phyloP scores from a whole-genome alignment of 2,888 invertebrate genomes.

The Branchellion lobata region DNA sequence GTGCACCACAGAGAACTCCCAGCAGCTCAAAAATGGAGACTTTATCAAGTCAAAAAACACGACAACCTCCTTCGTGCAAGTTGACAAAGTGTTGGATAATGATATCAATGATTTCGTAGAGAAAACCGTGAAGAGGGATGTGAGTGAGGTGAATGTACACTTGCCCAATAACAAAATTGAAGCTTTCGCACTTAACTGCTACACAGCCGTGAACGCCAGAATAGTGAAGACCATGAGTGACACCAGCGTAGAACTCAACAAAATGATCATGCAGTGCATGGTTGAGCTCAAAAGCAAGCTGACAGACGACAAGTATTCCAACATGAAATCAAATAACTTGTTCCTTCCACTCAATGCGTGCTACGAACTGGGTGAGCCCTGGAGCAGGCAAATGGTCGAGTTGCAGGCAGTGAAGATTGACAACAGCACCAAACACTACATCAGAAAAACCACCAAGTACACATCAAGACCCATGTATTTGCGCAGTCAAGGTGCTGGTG shows the following conservation, averaged over 20 bases:
- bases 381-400: neutral
- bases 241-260: neutral
- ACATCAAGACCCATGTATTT: slow-evolving; percentile 1
- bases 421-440: neutral
- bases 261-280: neutral
- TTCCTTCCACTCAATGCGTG: neutral
- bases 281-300: neutral
- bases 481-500: neutral
- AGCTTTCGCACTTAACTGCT: slow-evolving; percentile 21
- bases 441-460: neutral
- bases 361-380: slow-evolving; percentile 1
- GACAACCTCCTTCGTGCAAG: slow-evolving; percentile 1
- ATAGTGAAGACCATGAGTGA: neutral
- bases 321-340: neutral
- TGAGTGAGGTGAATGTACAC: slow-evolving; percentile 2
- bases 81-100: neutral
- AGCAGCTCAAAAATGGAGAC: slow-evolving; percentile 20
- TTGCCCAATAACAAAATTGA: slow-evolving; percentile 11
- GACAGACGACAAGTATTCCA: neutral
- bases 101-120: neutral
- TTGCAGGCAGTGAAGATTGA: neutral
- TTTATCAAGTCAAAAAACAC: slow-evolving; percentile 12
- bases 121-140: slow-evolving; percentile 16
- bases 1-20: slow-evolving; percentile 15
- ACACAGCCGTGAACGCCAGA: neutral